These are phyloP conservation scores for Eulemur coronatus DNA, from an alignment of 2,797 vertebrate genomes.

Conservation along the genomic window DNA sequence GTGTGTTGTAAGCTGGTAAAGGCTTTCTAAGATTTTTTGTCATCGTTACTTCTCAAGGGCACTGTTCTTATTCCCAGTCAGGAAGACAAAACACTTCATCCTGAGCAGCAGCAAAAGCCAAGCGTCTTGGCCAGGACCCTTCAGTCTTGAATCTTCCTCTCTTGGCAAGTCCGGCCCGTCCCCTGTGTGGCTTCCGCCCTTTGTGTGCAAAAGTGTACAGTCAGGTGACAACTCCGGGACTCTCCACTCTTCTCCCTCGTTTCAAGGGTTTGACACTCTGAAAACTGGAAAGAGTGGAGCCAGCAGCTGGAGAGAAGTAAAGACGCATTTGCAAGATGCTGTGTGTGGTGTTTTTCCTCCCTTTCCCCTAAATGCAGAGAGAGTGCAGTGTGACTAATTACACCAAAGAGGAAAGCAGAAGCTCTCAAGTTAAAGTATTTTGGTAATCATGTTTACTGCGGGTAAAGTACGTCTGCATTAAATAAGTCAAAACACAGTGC, in stretches of 20 bases:
- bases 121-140: fast-evolving
- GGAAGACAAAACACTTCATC: background rate
- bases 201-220: constrained; percentile 58
- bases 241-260: constrained; percentile 77
- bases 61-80: background rate
- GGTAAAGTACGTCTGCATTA: constrained; percentile 87
- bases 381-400: constrained; percentile 87
- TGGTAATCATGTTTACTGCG: constrained; percentile 88
- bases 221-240: constrained; percentile 56
- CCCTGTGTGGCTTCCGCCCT: background rate
- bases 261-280: constrained; percentile 75
- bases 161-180: background rate
- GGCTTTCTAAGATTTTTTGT: fast-evolving
- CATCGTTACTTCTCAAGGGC: fast-evolving
- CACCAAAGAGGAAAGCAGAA: constrained; percentile 85
- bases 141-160: background rate
- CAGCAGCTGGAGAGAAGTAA: constrained; percentile 84
- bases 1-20: fast-evolving
- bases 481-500: constrained; percentile 89
- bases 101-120: background rate
- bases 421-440: constrained; percentile 87
- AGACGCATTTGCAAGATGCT: constrained; percentile 84
- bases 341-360: constrained; percentile 69
- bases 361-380: constrained; percentile 79
- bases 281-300: constrained; percentile 77